These are phyloP conservation scores for Pteronura brasiliensis DNA, from an alignment of 2,113 vertebrate genomes.

Conservation along the genomic window DNA sequence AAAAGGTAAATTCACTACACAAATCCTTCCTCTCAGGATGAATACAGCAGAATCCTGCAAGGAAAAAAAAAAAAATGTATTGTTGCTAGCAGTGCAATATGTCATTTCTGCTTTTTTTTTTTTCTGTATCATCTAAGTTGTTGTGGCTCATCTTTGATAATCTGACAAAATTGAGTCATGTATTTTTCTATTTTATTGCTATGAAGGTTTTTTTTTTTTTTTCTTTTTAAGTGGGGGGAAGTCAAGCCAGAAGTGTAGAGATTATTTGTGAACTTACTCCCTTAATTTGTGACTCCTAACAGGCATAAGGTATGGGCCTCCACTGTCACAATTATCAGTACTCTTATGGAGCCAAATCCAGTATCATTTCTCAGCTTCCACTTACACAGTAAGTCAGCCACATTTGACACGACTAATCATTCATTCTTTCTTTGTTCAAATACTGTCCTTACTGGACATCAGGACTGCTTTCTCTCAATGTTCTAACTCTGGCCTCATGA, in stretches of 20 bases:
- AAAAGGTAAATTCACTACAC: not conserved
- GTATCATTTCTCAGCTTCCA: not conserved
- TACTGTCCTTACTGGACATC: not conserved
- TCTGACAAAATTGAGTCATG: not conserved
- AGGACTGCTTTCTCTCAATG: not conserved
- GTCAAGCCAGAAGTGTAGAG: not conserved
- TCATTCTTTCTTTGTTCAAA: not conserved
- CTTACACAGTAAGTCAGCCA: not conserved
- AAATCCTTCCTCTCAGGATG: not conserved
- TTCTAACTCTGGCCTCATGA: not conserved
- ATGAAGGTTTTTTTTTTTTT: not conserved
- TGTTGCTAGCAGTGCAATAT: not conserved
- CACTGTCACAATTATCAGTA: not conserved
- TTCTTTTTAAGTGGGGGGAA: too few relatives aligned
- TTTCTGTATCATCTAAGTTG: not conserved
- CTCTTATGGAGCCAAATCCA: not conserved
- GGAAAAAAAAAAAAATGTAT: not conserved
- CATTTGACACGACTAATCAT: not conserved
- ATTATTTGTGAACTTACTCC: not conserved
- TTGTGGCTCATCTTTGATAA: not conserved
- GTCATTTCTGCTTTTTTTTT: not conserved
- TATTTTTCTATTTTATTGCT: not conserved
- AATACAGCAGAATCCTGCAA: not conserved
- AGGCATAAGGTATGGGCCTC: not conserved
- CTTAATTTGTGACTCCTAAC: not conserved